Evolutionary conservation across 2,113 vertebrate genomes (phyloP), one percentile per base, ranked within the genome.

Genomic region (Pangasianodon gigas): DNA sequence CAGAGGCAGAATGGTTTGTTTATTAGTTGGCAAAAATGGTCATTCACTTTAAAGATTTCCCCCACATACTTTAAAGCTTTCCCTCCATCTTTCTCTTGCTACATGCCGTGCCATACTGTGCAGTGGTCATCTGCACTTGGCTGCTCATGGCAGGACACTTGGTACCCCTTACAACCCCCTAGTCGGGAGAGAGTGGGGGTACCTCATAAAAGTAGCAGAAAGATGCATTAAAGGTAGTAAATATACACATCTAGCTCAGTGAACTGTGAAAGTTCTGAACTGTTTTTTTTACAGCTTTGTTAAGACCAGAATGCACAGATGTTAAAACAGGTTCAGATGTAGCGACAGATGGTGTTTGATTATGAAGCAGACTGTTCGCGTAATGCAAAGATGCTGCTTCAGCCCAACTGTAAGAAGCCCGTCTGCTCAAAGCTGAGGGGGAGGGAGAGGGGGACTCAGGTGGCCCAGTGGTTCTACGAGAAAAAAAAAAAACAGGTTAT

Each of bases 271-370:
- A 98, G 97, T 99, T 98, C 96, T 96, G 95, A 96, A 97, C 96
- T 97, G 97, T 46, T 77, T 77, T 51, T 46, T 98, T 98, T 99
- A 98, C 98, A 98, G 98, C 98, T 98, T 99, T 99, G 98, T 99
- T 98, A 99, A 98, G 98, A 98, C 97, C 97, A 97, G 96, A 97
- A 97, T 96, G 97, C 98, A 98, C 98, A 99, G 98, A 98, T 99
- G 98, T 98, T 98, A 97, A 98, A 98, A 98, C 98, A 99, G 98
- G 98, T 98, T 98, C 98, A 98, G 98, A 98, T 98, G 97, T 97
- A 97, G 97, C 96, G 97, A 98, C 98, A 99, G 98, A 99, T 99
- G 98, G 98, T 98, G 98, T 99, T 99, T 99, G 98, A 99, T 99
- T 98, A 99, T 97, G 96, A 97, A 98, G 97, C 98, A 99, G 98